Base-by-base conservation (phyloP, 2,797 vertebrate species). In the Sebastes diaconus region DNA sequence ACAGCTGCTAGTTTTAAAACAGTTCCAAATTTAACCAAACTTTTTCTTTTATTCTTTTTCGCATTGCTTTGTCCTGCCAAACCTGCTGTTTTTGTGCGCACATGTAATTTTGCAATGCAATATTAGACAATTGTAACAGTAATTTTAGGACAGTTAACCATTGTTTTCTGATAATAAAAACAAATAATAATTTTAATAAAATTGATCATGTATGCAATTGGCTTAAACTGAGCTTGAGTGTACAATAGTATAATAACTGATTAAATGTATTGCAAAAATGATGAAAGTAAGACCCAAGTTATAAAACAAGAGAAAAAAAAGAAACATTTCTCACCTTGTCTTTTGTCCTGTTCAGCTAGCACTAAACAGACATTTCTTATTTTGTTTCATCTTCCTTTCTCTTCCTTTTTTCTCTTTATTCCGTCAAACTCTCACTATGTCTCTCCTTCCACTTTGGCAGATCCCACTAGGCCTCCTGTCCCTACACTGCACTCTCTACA, bases 381-480 rank as follows among this genome's bases (percentile, higher is more conserved):
- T 68, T 75, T 32, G 22, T 27, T 46, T 7, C 11, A 66, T 69
- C 65, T 77, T 63, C 32, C 65, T 59, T 66, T 72, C 10, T 73
- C 65, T 67, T 20, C 13, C 74, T 79, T 57, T 20, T n/a, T 52
- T 2, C 50, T 59, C 73, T 87, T 13, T 75, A 84, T 86, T 73
- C 63, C 82, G 30, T 86, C 80, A 81, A 80, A 75, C 73, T 73
- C 59, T 79, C 20, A 32, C 63, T 39, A n/a, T 78, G 32, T 60
- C 46, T 84, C 72, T 87, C 68, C 76, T 75, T 89, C 77, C 74
- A 89, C 88, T 91, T 87, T 89, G 80, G 66, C 76, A 88, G 68
- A 66, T 93, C 90, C 93, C 93, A 91, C 87, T 79, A 90, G 87
- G 75, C 84, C 80, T 81, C 68, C 54, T 75, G 83, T 90, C 84